Conservation (phyloP, 37 sponge, comb jelly and placozoan genomes). For the Hexactinellida sp. region DNA sequence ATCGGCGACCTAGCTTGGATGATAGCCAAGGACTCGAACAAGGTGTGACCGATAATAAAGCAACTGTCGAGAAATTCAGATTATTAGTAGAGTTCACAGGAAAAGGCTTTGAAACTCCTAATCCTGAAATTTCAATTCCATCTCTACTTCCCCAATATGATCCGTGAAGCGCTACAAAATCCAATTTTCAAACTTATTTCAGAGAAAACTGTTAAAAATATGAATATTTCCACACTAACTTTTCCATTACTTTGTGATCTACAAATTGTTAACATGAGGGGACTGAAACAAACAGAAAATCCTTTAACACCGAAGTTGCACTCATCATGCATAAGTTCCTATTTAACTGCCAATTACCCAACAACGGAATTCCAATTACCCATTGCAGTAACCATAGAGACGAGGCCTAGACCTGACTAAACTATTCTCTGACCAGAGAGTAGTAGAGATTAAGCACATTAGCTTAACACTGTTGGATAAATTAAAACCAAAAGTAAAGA, state of each 20-base stretch:
- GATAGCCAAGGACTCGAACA: constrained; percentile 73
- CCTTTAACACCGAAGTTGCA: neutral
- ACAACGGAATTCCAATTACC: neutral
- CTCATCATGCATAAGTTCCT: neutral
- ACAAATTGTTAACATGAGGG: constrained; percentile 32
- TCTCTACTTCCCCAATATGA: constrained; percentile 41
- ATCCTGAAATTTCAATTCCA: constrained; percentile 30
- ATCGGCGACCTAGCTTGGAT: constrained; percentile 58
- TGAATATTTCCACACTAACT: neutral
- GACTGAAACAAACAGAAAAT: neutral
- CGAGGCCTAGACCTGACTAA: neutral
- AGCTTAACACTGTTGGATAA: neutral
- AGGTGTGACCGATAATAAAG: constrained; percentile 60
- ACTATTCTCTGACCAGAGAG: neutral
- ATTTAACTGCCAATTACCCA: neutral
- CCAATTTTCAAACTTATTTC: constrained; percentile 24
- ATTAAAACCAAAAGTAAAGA: neutral
- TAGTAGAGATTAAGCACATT: neutral
- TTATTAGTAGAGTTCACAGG: constrained; percentile 44
- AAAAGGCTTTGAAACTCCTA: neutral
- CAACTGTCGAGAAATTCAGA: constrained; percentile 34
- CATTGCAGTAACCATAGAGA: neutral
- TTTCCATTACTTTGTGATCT: constrained; percentile 32
- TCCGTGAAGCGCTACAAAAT: constrained; percentile 35
- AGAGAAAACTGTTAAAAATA: neutral